Base-by-base conservation (phyloP, 2,797 vertebrate genomes). In the Sphaeramia orbicularis region DNA sequence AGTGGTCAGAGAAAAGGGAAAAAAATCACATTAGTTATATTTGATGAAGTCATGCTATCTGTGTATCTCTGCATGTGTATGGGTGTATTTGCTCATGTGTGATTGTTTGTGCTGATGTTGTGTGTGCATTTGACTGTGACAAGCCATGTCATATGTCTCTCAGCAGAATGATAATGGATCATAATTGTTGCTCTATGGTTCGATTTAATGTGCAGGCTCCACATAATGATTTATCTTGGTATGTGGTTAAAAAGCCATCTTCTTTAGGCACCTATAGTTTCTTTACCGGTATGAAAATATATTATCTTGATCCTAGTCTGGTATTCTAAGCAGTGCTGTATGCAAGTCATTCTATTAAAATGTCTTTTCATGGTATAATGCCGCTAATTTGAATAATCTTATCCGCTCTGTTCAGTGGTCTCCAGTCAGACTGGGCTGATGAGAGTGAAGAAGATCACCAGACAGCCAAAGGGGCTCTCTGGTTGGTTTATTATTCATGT, bases 401-500 rank as follows among this genome's bases (percentile, higher is more conserved):
- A 66, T 71, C 59, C 43, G 37, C 59, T 67, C 44, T 21, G n/a
- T 49, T 80, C 38, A 68, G 53, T 61, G 62, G 74, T 74, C 74
- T 71, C 50, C 16, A 45, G 38, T 56, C 55, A 74, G 76, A 57
- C 53, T 62, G 30, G 64, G 68, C 44, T 80, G 78, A 75, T 67
- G 69, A 67, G 80, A 83, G 71, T 58, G 67, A 75, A 69, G 86
- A 87, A 82, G 85, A 86, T 89, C 89, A 76, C 55, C 74, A 76
- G 67, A 56, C 84, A 87, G 84, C 86, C 86, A 86, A 81, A 82
- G 81, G 86, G 84, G 70, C 84, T 84, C 81, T 65, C 77, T 86
- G 63, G 77, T 73, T 73, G 53, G 52, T 93, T 86, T 76, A 92
- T 93, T 91, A 94, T 94, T 93, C 78, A 93, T 93, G 85, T 71